phyloP scores from a whole-genome alignment of 2,888 invertebrate genomes.

The Auanema freiburgensis region DNA sequence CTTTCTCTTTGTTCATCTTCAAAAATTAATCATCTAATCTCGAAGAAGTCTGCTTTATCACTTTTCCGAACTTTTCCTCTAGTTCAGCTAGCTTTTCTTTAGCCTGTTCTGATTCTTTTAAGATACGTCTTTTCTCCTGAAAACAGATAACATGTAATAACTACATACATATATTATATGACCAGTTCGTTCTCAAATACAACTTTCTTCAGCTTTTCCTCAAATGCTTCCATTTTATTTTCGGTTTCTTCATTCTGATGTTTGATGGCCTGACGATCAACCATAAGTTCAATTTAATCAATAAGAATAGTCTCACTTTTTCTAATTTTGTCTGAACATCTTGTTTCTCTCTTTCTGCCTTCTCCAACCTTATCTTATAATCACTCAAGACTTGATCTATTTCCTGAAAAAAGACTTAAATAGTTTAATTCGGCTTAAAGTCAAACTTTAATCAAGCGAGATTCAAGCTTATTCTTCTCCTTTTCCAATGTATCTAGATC shows the following conservation, averaged over 20 bases:
- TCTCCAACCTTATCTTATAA: not conserved
- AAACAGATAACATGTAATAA: too few species aligned
- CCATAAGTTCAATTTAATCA: not conserved
- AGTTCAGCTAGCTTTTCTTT: constrained; percentile 7
- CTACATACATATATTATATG: not conserved
- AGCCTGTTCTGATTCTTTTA: constrained; percentile 8
- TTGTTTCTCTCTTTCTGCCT: not conserved
- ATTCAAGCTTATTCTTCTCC: too few species aligned
- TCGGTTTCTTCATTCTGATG: too few species aligned
- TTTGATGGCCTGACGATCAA: too few species aligned
- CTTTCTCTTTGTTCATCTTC: constrained; percentile 27
- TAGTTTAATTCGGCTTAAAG: not conserved
- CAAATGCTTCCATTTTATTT: too few species aligned
- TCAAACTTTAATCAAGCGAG: too few species aligned
- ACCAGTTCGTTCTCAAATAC: not conserved
- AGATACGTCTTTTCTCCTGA: not conserved
- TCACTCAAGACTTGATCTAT: constrained; percentile 12
- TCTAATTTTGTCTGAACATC: not conserved
- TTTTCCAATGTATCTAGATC: too few species aligned
- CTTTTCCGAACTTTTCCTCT: not conserved
- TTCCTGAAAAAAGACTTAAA: constrained; percentile 4
- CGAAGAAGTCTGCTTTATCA: not conserved
- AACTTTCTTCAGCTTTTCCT: too few species aligned
- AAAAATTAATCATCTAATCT: not conserved
- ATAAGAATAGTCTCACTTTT: not conserved